Evolutionary conservation across 2,888 invertebrate genomes (phyloP).

Genomic region (Liodrosophila aerea): DNA sequence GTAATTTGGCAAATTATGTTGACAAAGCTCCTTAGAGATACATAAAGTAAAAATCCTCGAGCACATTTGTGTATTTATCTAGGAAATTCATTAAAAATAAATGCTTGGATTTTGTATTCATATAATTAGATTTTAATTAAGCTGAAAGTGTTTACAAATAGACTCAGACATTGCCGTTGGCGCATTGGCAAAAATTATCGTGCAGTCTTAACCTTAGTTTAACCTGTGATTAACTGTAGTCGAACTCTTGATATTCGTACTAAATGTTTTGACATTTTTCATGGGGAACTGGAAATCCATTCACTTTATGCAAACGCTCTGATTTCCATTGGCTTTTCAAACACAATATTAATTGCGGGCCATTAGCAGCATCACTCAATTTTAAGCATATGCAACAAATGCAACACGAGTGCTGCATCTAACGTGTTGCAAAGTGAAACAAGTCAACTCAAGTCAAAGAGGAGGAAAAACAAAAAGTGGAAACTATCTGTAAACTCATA

Average conservation of each 20-base stretch:
- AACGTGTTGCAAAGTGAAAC: slow-evolving; percentile 13
- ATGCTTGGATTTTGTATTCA: no score
- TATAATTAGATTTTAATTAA: no score
- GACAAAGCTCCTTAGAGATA: no score
- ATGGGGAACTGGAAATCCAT: slow-evolving; percentile 19
- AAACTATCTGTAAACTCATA: slow-evolving; percentile 72
- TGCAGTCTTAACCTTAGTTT: background rate
- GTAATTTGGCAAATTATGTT: no score
- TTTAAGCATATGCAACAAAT: slow-evolving; percentile 61
- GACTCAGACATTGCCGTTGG: no score
- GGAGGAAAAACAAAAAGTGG: slow-evolving; percentile 31
- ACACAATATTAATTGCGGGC: slow-evolving; percentile 66
- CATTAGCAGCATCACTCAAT: slow-evolving; percentile 75
- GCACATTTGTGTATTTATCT: no score
- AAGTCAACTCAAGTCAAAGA: slow-evolving; percentile 5
- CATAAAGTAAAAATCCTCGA: no score
- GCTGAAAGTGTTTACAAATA: no score
- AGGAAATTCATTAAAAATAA: no score
- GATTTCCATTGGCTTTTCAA: slow-evolving; percentile 29
- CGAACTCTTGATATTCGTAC: slow-evolving; percentile 1
- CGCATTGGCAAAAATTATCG: no score
- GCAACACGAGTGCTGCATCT: slow-evolving; percentile 13
- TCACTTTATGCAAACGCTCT: slow-evolving; percentile 44
- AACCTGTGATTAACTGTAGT: slow-evolving; percentile 1
- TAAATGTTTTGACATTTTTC: slow-evolving; percentile 17